Evolutionary conservation across 2,888 invertebrate species (phyloP).

Genomic region (Choreutis nemorana): DNA sequence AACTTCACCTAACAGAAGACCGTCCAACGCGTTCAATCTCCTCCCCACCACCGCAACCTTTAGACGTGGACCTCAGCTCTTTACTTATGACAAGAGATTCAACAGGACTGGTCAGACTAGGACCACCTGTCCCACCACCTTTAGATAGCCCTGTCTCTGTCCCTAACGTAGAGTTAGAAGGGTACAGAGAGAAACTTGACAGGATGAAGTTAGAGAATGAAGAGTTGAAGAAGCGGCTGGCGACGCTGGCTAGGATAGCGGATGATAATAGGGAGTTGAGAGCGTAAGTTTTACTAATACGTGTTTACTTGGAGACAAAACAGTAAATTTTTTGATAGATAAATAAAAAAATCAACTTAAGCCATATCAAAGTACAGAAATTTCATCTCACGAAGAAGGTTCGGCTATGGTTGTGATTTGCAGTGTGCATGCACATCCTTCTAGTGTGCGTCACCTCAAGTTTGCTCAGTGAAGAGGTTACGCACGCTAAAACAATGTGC

Average conservation of each 20-base stretch:
- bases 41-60: conserved; percentile 82
- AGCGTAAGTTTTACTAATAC: conserved; percentile 41
- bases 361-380: no score
- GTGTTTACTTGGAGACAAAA: no score
- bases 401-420: no score
- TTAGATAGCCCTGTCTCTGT: no score
- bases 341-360: no score
- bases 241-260: conserved; percentile 56
- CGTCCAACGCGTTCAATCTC: conserved; percentile 79
- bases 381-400: no score
- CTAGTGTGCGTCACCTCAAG: no score
- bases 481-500: no score
- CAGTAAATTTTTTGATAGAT: no score
- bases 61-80: conserved; percentile 76
- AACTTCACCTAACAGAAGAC: conserved; percentile 82
- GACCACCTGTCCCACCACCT: conserved; percentile 56
- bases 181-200: conserved; percentile 40
- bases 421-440: no score
- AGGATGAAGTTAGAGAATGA: conserved; percentile 53
- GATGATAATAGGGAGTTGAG: conserved; percentile 61
- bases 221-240: conserved; percentile 50
- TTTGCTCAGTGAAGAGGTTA: no score
- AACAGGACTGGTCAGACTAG: conserved; percentile 78
- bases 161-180: conserved; percentile 61
- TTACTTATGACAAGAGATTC: conserved; percentile 74